A percentile compares a stretch with the other conserved stretches of the same genome.
phyloP scores from a whole-genome alignment of 2,113 vertebrate species.

The Rhinolophus sinicus region DNA sequence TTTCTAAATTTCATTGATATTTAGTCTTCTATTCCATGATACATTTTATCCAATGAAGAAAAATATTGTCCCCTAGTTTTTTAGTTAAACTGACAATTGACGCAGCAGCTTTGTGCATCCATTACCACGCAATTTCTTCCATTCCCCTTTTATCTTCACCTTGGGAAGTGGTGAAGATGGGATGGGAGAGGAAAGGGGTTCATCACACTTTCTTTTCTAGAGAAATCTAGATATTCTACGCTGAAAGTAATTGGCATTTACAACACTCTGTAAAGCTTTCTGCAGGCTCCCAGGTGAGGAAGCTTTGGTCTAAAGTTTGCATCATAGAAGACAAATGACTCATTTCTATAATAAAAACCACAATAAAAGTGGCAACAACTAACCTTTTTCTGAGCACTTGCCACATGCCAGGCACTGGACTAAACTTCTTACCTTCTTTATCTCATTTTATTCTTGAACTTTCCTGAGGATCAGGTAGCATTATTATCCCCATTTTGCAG shows the following conservation, averaged over 20 bases:
- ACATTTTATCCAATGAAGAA: neutral
- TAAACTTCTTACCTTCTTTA: neutral
- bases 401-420: neutral
- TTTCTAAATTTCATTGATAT: neutral
- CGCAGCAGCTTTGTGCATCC: neutral
- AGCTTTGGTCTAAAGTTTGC: neutral
- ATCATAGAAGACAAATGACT: neutral
- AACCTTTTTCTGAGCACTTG: neutral
- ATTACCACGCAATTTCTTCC: neutral
- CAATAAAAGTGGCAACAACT: neutral
- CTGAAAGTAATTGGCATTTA: neutral
- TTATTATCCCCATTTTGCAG: neutral
- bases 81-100: neutral
- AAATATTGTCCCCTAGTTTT: neutral
- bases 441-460: neutral
- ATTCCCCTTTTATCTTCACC: neutral
- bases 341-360: neutral
- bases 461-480: neutral
- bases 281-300: neutral
- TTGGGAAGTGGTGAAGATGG: neutral
- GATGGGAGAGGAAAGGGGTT: rapidly evolving
- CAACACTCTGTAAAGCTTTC: neutral
- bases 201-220: neutral
- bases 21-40: neutral
- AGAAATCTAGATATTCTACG: neutral